Base-by-base conservation (phyloP, 1,140 invertebrate genomes). In the Brevipalpus yothersi region DNA sequence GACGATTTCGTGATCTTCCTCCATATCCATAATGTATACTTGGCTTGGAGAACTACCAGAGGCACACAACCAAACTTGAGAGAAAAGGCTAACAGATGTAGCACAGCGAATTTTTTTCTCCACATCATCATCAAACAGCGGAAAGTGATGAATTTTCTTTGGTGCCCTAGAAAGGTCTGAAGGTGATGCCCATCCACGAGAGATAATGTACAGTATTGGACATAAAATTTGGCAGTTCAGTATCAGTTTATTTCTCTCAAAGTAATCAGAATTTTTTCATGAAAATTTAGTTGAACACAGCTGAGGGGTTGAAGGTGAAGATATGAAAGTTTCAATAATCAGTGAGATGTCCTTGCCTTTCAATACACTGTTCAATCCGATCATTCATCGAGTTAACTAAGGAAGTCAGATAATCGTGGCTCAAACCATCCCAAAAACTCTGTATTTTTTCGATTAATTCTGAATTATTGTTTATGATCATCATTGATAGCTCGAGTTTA, bases 1-100 rank as follows among this genome's bases (percentile, higher is more conserved):
- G n/a, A n/a, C 42, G 98, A 74, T 87, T 0, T 86, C 91, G 42
- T 93, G 91, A 72, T 93, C 92, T 72, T 95, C 96, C 0, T 92
- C 91, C 12, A 61, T 61, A 73, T 98, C 92, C 61, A 98, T 86
- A 39, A 99, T 85, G 62, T 90, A 89, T 9, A 96, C 88, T 65
- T 86, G 82, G 65, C 85, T 66, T 19, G 56, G 58, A 21, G 81
- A 80, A 69, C 88, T 82, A 4, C 88, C 90, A 23, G 85, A 90
- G 9, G 88, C 92, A 69, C 91, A 95, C 54, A 99, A 94, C 94
- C 94, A 99, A 3, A 31, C 31, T 31, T 5, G 31, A 31, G 31
- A 31, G 5, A 5, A 31, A 31, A 31, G 31, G 5, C 31, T 31
- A 2, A 31, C 2, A 31, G 31, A 31, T 31, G 31, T 31, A 3